Base-by-base conservation (phyloP, 2,888 invertebrate genomes). In the Harmothoe impar region DNA sequence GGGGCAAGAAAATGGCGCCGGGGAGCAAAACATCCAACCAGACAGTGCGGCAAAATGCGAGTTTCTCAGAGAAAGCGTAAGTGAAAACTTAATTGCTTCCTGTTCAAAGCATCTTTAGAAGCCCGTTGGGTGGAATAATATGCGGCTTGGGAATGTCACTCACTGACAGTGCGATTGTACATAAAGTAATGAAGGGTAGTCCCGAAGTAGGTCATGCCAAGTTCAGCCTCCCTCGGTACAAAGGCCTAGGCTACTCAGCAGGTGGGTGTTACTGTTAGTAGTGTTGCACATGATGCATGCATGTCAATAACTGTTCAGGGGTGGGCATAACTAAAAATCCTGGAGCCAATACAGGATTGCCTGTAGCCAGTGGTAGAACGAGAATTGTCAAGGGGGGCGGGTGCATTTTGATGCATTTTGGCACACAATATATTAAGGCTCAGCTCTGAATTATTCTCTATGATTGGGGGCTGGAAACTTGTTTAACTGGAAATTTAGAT, bases 1-100 rank as follows among this genome's bases (percentile, higher is more conserved):
- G 72, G 72, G 29, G 29, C 29, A 72, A 25, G 72, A 72, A 72
- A 72, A 72, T 72, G 72, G 72, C 72, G 72, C 72, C 72, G 72
- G 29, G 29, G 72, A 72, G 62, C 62, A n/a, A 20, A n/a, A 7
- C 12, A 25, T 15, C 29, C 72, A 25, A 29, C 15, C n/a, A 29
- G 72, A 72, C 72, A 29, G 25, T 25, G 72, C n/a, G 1, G 72
- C 72, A 72, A 72, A 72, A 72, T 72, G 29, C 31, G 29, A 72
- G 72, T 72, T 72, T 72, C 12, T 72, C 29, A 72, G 25, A 72
- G 72, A 72, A 72, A 72, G 31, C 72, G 72, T 72, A 72, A 72
- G 72, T 72, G 17, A 72, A 72, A 72, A 25, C 15, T 29, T 29
- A 17, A 72, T 29, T 29, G 1, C 25, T 29, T 25, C 5, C 0